Base-by-base conservation (phyloP, 2,797 vertebrate species). In the Anolis apletophallus region DNA sequence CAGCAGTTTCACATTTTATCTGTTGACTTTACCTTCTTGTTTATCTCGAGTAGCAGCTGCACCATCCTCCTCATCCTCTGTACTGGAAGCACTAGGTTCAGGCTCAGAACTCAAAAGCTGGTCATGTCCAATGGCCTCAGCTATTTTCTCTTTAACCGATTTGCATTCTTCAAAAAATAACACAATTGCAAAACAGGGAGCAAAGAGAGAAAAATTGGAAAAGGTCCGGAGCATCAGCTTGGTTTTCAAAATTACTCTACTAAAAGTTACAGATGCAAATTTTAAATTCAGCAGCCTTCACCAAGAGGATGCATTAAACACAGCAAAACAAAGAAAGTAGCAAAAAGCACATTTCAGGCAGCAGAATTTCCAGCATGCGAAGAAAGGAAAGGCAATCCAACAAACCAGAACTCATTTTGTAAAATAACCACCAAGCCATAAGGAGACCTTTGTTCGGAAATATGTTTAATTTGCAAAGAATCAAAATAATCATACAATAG, bases 61-160 rank as follows among this genome's bases (percentile, higher is more conserved):
- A 0, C 93, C 92, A 54, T 96, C 95, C 50, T 97, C 96, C 32
- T 96, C 95, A 19, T 97, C 97, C 7, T 96, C 96, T 1, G 95
- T 93, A 46, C 91, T 95, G 75, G 93, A 95, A 93, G 96, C 96
- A 55, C 94, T 97, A 84, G 96, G 86, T 84, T 97, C 96, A 2
- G 96, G 95, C 69, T 97, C 96, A 73, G 94, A 96, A 91, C 93
- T 94, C 92, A 93, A 90, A 26, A 85, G 91, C 13, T 89, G 80
- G 89, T 93, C 91, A 3, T 94, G 94, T 87, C 94, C 92, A 83
- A 95, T 93, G 64, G 95, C 95, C 57, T 96, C 97, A 16, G 94
- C 95, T 84, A 96, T 95, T 94, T 97, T 97, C 91, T 97, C 96
- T 95, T 97, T 97, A 83, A 97, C 97, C 95, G 96, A 97, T 96